Percentiles rank a stretch among this genome's conserved stretches.
These are phyloP conservation scores for Chrysotoxum bicinctum DNA, from an alignment of 2,888 invertebrate species.

Conservation along the genomic window DNA sequence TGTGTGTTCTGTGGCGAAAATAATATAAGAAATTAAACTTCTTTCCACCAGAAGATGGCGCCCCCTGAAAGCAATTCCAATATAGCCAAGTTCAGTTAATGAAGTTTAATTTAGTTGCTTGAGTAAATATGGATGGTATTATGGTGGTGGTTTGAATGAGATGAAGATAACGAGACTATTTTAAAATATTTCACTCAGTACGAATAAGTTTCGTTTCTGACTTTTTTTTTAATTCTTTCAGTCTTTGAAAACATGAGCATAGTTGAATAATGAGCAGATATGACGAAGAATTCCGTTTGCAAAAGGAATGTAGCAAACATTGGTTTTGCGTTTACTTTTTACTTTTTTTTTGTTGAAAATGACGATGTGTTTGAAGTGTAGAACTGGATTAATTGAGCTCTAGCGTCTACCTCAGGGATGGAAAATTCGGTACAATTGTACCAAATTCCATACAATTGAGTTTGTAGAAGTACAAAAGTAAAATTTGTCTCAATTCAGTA, in stretches of 20 bases:
- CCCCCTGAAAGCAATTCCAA: constrained; percentile 16
- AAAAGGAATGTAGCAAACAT: too few species aligned
- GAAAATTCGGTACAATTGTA: too few species aligned
- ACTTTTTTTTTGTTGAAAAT: neutral
- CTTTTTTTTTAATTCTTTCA: neutral
- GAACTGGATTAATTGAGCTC: too few species aligned
- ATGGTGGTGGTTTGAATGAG: constrained; percentile 19
- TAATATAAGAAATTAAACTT: constrained; percentile 33
- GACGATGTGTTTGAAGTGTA: neutral
- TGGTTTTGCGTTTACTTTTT: too few species aligned
- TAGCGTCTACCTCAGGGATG: too few species aligned
- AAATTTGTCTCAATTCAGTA: too few species aligned
- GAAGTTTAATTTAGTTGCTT: constrained; percentile 34
- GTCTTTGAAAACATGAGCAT: neutral
- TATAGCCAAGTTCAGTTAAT: constrained; percentile 39
- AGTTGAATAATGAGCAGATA: neutral
- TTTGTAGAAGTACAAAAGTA: too few species aligned
- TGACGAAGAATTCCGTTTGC: neutral
- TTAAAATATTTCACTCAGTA: neutral
- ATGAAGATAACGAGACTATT: neutral
- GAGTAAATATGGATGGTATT: constrained; percentile 28
- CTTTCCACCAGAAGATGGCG: constrained; percentile 1
- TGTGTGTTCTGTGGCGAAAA: constrained; percentile 46
- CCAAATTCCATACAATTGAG: too few species aligned
- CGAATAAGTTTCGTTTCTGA: too few species aligned